These are phyloP conservation scores for Silurus asotus DNA, from an alignment of 2,113 vertebrate genomes.

Conservation along the genomic window DNA sequence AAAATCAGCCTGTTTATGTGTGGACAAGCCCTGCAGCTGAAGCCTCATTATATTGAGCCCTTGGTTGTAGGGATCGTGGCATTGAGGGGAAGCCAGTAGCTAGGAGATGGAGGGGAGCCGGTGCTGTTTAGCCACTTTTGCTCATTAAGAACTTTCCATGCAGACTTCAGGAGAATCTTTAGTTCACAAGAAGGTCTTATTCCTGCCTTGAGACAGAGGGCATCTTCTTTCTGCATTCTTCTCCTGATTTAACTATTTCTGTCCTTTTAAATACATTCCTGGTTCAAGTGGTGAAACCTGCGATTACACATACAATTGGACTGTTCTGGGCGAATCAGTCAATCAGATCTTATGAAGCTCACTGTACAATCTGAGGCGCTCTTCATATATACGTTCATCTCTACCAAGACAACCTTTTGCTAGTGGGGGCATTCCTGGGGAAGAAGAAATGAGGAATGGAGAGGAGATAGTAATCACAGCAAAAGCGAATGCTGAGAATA, in stretches of 20 bases:
- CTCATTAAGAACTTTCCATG: conserved; percentile 52
- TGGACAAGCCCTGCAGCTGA: conserved; percentile 32
- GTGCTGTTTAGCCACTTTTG: conserved; percentile 33
- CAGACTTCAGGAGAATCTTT: conserved; percentile 26
- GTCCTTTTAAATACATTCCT: not conserved
- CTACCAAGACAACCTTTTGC: conserved; percentile 14
- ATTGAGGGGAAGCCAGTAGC: conserved; percentile 21
- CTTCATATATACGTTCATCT: conserved; percentile 15
- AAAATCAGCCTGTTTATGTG: conserved; percentile 41
- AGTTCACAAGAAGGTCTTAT: conserved; percentile 21
- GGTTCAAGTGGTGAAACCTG: not conserved
- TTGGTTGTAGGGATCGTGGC: conserved; percentile 31
- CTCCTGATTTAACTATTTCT: conserved; percentile 15
- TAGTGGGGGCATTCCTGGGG: conserved; percentile 15
- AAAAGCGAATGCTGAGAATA: conserved; percentile 32
- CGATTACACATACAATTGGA: not conserved
- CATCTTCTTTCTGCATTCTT: conserved; percentile 9
- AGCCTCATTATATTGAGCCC: conserved; percentile 38
- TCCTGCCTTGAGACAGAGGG: not conserved
- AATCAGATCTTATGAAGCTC: conserved; percentile 4
- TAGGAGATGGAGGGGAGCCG: conserved; percentile 14
- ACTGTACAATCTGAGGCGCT: not conserved
- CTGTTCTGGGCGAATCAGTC: not conserved
- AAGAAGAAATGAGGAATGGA: conserved; percentile 39
- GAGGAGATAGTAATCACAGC: conserved; percentile 43